Base-by-base conservation (phyloP, 2,888 invertebrate genomes). In the Cataglyphis cursor region DNA sequence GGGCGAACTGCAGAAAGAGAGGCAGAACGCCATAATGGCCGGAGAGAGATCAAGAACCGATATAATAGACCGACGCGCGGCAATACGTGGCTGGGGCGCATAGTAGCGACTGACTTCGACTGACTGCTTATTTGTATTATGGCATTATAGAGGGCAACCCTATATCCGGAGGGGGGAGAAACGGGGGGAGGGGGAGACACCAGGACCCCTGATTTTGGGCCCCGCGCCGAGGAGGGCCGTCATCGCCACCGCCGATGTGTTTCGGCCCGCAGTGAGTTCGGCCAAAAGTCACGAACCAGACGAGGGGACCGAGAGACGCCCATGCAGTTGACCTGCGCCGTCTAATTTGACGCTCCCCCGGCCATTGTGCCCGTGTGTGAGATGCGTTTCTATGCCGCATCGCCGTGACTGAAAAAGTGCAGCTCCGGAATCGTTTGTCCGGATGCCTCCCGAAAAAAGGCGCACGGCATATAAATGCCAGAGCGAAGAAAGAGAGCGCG, bases 271-370 rank as follows among this genome's bases (percentile, higher is more conserved):
- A 66, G 31, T 65, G 88, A 80, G 80, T 86, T 82, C 66, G 61
- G 82, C 81, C 88, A 86, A 86, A 87, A 85, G 89, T 80, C 82
- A 81, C 82, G 85, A 51, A 80, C 68, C 84, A 81, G 87, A 85
- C 78, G 28, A 54, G 54, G 64, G 83, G 75, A 85, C 72, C 28
- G 89, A 89, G 91, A 92, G 91, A 92, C 92, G 91, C 91, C 92
- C 90, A 90, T 92, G 91, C 92, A 92, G 93, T 93, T 93, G 92
- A 93, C 93, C 93, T 92, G 93, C 90, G 89, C 89, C 92, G 92
- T 90, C 93, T 92, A 93, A 93, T 93, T 93, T 93, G 92, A 92
- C 88, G 91, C 85, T 87, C 62, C 90, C 86, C 90, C 86, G 82
- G 84, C 90, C 85, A 90, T 90, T 90, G 90, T 90, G 68, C 21